Evolutionary conservation across 2,888 invertebrate genomes (phyloP).

Genomic region (Celastrina argiolus): DNA sequence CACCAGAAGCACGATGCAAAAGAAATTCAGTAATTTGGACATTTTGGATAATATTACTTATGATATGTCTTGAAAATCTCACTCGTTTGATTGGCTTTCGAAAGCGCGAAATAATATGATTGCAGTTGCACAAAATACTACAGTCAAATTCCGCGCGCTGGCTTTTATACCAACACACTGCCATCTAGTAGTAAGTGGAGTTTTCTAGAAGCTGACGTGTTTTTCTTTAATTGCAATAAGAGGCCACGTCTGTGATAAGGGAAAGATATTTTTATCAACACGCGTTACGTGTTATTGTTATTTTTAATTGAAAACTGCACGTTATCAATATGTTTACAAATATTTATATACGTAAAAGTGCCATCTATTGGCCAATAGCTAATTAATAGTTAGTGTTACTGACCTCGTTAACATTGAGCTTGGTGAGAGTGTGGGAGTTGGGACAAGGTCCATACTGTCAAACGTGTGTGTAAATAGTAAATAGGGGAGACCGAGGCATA

Average conservation of each 20-base stretch:
- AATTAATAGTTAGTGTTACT: constrained; percentile 11
- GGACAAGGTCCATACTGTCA: too few relatives aligned
- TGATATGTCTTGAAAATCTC: background rate
- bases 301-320: background rate
- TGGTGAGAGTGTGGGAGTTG: background rate
- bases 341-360: constrained; percentile 8
- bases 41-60: constrained; percentile 27
- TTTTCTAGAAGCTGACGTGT: constrained; percentile 43
- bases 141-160: constrained; percentile 31
- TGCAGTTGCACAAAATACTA: constrained; percentile 31
- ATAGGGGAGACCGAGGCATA: too few relatives aligned
- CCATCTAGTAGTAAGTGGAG: constrained; percentile 51
- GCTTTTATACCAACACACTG: constrained; percentile 44
- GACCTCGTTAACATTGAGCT: background rate
- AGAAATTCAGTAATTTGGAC: constrained; percentile 27
- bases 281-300: background rate
- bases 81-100: background rate
- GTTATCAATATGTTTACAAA: background rate
- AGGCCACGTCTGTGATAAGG: constrained; percentile 28
- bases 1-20: constrained; percentile 26
- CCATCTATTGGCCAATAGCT: constrained; percentile 32
- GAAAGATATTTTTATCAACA: background rate
- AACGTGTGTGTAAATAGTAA: too few relatives aligned
- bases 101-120: constrained; percentile 13
- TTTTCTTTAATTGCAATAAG: constrained; percentile 13